Base-by-base conservation (phyloP, 2,113 vertebrate genomes). In the Colaptes auratus region DNA sequence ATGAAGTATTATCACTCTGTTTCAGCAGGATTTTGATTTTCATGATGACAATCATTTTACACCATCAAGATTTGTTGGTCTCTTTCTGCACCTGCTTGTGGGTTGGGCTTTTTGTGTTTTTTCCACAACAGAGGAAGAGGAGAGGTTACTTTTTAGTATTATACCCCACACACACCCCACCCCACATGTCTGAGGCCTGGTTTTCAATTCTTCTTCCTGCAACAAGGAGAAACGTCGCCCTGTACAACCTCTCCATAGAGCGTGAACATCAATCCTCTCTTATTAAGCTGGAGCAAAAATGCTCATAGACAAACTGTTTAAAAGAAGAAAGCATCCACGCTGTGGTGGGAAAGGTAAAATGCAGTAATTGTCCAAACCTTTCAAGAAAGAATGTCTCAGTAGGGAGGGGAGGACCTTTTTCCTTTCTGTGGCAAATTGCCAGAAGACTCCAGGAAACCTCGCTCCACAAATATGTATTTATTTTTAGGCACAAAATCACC, bases 351-450 rank as follows among this genome's bases (percentile, higher is more conserved):
- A 95, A 90, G 71, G 92, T 90, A 95, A 91, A 96, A 94, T 64
- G 82, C 55, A 72, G 87, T 95, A 96, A 96, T 96, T 97, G 93
- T 95, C 94, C 90, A 93, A 97, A 92, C 64, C 90, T 95, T 97
- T 96, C 92, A 96, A 95, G 82, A 80, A 65, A 93, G 55, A 96
- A 92, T 78, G 20, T 86, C 94, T 93, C 94, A 72, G 70, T 16
- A 75, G 73, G 87, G 82, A 92, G 83, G 63, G 55, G 44, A 82
- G 24, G 58, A 89, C 91, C 76, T 90, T 91, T 92, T 82, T 75
- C 82, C 52, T 79, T 89, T 86, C 86, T 87, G 58, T 82, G 81
- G 82, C 82, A 92, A 93, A 92, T 92, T 89, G 77, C 93, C 94
- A 96, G 73, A 88, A 70, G 44, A 36, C 48, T 93, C 69, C 25